These are phyloP conservation scores for Rhabdomys pumilio DNA, from an alignment of 2,797 vertebrate species.

Conservation along the genomic window DNA sequence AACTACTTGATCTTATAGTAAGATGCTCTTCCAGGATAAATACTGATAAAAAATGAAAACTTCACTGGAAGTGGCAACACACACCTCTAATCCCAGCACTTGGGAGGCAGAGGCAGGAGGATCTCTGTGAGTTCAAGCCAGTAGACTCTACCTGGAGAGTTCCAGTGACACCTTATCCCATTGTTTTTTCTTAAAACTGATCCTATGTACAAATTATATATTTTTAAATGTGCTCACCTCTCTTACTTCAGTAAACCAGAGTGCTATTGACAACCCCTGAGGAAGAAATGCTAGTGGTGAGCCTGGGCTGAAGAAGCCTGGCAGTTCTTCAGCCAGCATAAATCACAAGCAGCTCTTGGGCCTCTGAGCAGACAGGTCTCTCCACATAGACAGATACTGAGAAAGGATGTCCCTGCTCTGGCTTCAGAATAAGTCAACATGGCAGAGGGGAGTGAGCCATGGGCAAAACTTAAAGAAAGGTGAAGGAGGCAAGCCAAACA, in stretches of 20 bases:
- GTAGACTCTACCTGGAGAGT: not conserved
- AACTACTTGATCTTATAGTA: not conserved
- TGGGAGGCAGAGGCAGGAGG: not conserved
- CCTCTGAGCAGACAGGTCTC: slow-evolving; percentile 27
- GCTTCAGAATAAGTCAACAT: slow-evolving; percentile 11
- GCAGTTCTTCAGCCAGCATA: not conserved
- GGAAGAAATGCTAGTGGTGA: not conserved
- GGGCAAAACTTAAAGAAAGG: not conserved
- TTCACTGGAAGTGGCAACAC: not conserved
- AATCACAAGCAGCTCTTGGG: slow-evolving; percentile 24
- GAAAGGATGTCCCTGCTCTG: slow-evolving; percentile 40
- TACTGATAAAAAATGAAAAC: slow-evolving; percentile 37
- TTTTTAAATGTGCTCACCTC: not conserved
- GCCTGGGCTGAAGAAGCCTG: slow-evolving; percentile 29
- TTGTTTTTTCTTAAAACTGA: slow-evolving; percentile 11
- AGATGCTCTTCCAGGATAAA: slow-evolving; percentile 1
- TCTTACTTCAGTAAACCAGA: slow-evolving; percentile 36
- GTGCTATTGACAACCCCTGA: not conserved
- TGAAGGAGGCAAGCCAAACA: not conserved
- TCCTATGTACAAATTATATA: slow-evolving; percentile 18
- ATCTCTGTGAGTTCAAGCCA: not conserved
- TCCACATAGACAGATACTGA: not conserved
- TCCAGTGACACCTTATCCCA: not conserved
- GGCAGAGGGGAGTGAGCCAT: slow-evolving; percentile 1
- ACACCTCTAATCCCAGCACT: not conserved